Conservation (phyloP, 2,888 invertebrate species). For the Mayetiola destructor region DNA sequence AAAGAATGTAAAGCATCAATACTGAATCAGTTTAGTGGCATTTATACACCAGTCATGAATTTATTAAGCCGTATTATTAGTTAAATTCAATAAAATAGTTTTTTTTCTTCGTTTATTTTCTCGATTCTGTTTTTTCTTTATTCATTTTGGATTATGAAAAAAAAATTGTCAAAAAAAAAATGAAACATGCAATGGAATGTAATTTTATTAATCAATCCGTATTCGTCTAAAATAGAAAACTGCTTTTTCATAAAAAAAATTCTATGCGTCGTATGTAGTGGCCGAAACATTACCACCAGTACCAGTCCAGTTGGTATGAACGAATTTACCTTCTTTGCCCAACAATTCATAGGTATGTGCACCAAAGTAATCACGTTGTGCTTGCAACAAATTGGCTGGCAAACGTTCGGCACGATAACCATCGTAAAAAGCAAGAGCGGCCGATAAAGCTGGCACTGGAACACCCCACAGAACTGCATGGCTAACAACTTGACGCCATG, state of each 20-base stretch:
- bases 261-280: constrained; percentile 71
- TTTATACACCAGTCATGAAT: constrained; percentile 13
- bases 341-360: constrained; percentile 95
- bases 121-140: not conserved
- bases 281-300: constrained; percentile 92
- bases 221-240: not conserved
- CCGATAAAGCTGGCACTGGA: constrained; percentile 82
- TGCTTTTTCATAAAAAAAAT: not conserved
- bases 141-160: not conserved
- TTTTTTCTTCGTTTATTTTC: not conserved
- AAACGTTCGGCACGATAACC: constrained; percentile 75
- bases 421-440: constrained; percentile 94
- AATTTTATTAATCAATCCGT: not conserved
- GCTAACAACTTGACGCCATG: constrained; percentile 74
- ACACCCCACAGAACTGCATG: constrained; percentile 63
- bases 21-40: constrained; percentile 26
- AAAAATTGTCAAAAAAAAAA: not conserved
- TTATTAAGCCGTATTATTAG: not conserved
- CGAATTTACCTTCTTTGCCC: constrained; percentile 68
- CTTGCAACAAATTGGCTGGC: constrained; percentile 93
- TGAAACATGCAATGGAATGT: not conserved
- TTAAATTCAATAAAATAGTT: not conserved
- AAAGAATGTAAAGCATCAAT: constrained; percentile 27
- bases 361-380: constrained; percentile 96
- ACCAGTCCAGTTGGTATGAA: constrained; percentile 99